Evolutionary conservation across 2,888 invertebrate species (phyloP), one percentile per base, ranked within the genome.

Genomic region (Sceliomorpha sp.): DNA sequence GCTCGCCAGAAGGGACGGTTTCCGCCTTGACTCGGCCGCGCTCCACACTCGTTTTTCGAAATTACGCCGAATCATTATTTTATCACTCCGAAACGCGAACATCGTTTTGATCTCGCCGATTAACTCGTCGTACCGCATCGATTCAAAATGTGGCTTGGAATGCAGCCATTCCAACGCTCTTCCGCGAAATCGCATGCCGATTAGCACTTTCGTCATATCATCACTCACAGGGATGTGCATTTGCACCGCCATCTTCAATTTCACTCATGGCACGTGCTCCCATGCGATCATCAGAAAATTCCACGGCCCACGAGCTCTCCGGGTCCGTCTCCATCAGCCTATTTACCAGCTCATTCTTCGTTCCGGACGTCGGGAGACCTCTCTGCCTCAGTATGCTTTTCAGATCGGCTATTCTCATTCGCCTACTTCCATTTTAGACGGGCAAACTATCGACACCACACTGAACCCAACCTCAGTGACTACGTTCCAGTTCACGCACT

Each of bases 101-200:
- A 48, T 48, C 4, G 12, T n/a, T 13, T 13, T 48, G 1, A 48
- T 10, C 10, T 36, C 26, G 2, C 5, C 3, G 26, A 48, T 26
- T n/a, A 48, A 36, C 5, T 36, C 24, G n/a, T 26, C 14, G 5
- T 8, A 9, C 6, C 7, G 9, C 15, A 47, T 13, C 8, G 12
- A 14, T 1, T 32, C 6, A 4, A 7, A 32, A 6, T 58, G 51
- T 1, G 63, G 47, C 26, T 58, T 51, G 17, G 62, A 69, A 37
- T 69, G 51, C 2, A 69, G 39, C 62, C 62, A 69, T 27, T 58
- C 40, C 36, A 51, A 36, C 5, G 68, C 59, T 13, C 10, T 44
- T 5, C 42, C 48, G 10, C 47, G 40, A 3, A 67, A 17, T n/a
- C 53, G 40, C 40, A 27, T 31, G 6, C 48, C 40, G 1, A 63